Base-by-base conservation (phyloP, 1,140 invertebrate genomes). In the Temnothorax nylanderi region DNA sequence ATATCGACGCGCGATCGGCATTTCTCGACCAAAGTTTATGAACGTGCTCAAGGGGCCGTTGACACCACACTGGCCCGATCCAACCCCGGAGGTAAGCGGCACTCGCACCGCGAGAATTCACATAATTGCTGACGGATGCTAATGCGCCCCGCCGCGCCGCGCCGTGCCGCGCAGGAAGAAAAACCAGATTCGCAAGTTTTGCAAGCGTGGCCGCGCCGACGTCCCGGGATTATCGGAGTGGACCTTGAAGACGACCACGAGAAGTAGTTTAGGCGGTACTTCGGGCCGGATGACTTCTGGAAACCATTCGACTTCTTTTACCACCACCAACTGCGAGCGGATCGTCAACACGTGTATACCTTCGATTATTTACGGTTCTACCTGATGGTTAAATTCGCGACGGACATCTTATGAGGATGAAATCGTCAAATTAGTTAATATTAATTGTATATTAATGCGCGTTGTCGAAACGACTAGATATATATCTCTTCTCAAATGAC, bases 101-200 rank as follows among this genome's bases (percentile, higher is more conserved):
- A 81, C 58, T 86, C 76, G 89, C 65, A 44, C 49, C 76, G 81
- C 76, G 90, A 87, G 90, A 90, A 91, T 88, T 91, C 90, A 60
- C 89, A 90, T 91, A 91, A 91, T 91, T 89, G 90, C 88, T 91
- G 90, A 91, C 88, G 90, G 86, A 86, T 89, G 90, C 88, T 91
- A 91, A 91, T 91, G 86, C 88, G 88, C 78, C 86, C 71, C 74
- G 88, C 86, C 47, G 87, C 49, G 41, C 41, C 37, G 49, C 78
- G 81, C 21, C 47, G 87, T 49, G 41, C 41, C 37, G 49, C 78
- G 81, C 21, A 90, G 41, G 80, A 81, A 85, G 91, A 91, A 92
- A 92, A 92, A 92, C 91, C 91, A 92, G 91, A 89, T 89, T 88
- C 85, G 78, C 91, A 92, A 88, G 80, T 92, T 88, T 90, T 78